Base-by-base conservation (phyloP, 2,888 invertebrate genomes). In the Sylvicola cinctus region DNA sequence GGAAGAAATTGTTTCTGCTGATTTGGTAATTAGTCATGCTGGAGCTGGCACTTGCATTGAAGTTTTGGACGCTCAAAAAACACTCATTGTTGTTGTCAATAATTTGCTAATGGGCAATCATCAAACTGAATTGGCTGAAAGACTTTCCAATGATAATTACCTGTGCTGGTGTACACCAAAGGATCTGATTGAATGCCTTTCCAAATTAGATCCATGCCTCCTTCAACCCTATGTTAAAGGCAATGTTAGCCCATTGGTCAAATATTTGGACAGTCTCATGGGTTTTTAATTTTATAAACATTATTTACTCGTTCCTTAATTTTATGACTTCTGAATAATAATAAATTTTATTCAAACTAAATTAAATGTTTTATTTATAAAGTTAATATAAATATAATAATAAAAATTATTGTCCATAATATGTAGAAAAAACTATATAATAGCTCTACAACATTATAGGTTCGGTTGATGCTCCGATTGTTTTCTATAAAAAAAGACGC, bases 11-110 rank as follows among this genome's bases (percentile, higher is more conserved):
- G 48, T 49, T 15, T 57, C 56, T 20, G 72, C 85, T 0, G 78
- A 84, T 57, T 59, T 98, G 32, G 70, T 96, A 3, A 85, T 98
- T 46, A 85, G 90, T 48, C 96, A 98, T 54, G 93, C 90, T 2
- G 93, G 95, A 3, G 91, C 93, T 29, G 95, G 98, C 1, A 90
- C 83, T 36, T 85, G 88, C 49, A 62, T 98, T 42, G 96, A 98
- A 62, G 74, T 76, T 11, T 60, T 98, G 26, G 73, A 70, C 37
- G 67, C 69, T 6, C 61, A 62, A 1, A 91, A 87, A 59, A 72
- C 76, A 1, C 62, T 96, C 3, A 60, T 98, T 31, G 87, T 90
- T 3, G 91, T 98, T 4, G 70, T 88, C 11, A 98, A 98, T 55
- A 78, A 90, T 46, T 67, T 72, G 36, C 62, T 98, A 4, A 96